A percentile compares a stretch with the other conserved stretches of the same genome.
phyloP scores from a whole-genome alignment of 2,113 vertebrate genomes.

The Perognathus longimembris region DNA sequence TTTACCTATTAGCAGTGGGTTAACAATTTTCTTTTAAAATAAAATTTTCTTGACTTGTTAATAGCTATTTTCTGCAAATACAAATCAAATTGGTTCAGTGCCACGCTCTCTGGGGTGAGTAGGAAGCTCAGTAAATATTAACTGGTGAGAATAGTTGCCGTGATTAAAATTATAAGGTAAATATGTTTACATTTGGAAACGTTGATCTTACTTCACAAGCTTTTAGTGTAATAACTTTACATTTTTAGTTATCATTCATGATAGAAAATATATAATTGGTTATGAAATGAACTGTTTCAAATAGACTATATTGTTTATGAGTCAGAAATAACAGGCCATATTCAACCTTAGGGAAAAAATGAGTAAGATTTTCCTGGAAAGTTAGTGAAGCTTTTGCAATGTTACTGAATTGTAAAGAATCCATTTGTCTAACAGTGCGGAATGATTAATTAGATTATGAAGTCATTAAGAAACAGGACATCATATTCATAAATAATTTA shows the following conservation, averaged over 20 bases:
- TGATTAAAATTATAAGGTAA: slow-evolving; percentile 51
- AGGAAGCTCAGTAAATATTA: slow-evolving; percentile 26
- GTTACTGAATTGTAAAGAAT: slow-evolving; percentile 37
- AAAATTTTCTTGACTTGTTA: slow-evolving; percentile 52
- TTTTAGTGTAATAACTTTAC: background rate
- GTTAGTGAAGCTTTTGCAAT: slow-evolving; percentile 7
- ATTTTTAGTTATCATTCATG: background rate
- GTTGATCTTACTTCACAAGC: background rate
- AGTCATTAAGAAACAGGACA: slow-evolving; percentile 9
- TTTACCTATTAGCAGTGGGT: background rate
- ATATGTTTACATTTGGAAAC: slow-evolving; percentile 42
- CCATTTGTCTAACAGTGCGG: slow-evolving; percentile 1
- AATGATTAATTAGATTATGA: slow-evolving; percentile 53
- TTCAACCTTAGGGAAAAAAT: slow-evolving; percentile 23
- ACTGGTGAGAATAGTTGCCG: background rate
- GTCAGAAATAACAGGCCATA: slow-evolving; percentile 12
- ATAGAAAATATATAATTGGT: slow-evolving; percentile 47
- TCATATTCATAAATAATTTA: slow-evolving; percentile 62
- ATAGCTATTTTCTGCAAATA: slow-evolving; percentile 55
- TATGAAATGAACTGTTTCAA: background rate
- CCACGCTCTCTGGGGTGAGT: background rate
- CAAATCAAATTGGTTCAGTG: slow-evolving; percentile 10
- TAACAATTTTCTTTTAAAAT: slow-evolving; percentile 53
- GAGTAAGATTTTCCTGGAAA: background rate
- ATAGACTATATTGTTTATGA: background rate